These are phyloP conservation scores for Polyommatus iphigenia DNA, from an alignment of 2,888 invertebrate species.

Conservation along the genomic window DNA sequence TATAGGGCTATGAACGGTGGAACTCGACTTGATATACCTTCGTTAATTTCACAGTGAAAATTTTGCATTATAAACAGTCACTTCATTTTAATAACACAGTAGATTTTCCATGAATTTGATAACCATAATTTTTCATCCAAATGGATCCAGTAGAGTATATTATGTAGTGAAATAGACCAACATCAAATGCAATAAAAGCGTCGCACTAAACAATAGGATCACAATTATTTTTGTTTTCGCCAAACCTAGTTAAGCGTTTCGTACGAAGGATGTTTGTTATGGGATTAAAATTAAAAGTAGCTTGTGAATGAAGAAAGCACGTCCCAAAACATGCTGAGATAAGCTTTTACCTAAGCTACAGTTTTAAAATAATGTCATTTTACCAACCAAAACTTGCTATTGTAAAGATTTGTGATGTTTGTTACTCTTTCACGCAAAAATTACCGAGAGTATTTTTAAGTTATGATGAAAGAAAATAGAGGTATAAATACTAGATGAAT, in stretches of 20 bases:
- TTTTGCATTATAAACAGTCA: no score
- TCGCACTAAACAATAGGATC: neutral
- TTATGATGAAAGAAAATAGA: neutral
- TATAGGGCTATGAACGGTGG: no score
- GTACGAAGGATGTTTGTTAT: neutral
- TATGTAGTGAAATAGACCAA: neutral
- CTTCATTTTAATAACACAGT: no score
- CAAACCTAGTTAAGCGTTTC: neutral
- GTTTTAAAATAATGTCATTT: neutral
- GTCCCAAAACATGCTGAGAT: neutral
- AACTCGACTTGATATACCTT: no score
- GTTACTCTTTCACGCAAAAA: neutral
- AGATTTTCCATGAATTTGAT: no score
- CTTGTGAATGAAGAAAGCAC: neutral
- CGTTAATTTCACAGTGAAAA: no score
- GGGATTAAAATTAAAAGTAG: neutral
- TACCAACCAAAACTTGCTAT: neutral
- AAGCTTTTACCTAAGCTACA: neutral
- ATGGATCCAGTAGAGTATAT: neutral
- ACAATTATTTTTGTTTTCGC: conserved; percentile 4
- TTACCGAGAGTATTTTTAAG: neutral
- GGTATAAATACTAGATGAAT: no score
- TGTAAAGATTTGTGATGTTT: neutral
- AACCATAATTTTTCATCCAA: neutral
- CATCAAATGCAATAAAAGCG: neutral